Evolutionary conservation across 2,888 invertebrate genomes (phyloP), one percentile per base, ranked within the genome.

Genomic region (Pinctada fucata): DNA sequence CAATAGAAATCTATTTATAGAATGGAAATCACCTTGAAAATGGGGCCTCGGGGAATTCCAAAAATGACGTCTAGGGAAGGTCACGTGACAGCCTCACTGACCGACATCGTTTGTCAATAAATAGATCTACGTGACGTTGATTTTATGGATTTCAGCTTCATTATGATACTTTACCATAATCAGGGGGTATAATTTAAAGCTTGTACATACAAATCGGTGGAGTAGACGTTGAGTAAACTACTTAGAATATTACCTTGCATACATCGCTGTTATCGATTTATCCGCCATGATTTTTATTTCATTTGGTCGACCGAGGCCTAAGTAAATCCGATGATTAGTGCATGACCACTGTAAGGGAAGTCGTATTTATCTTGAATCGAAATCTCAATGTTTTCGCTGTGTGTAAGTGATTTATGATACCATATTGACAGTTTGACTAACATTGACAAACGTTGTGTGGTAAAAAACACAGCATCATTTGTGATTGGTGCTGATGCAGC

Each of bases 261-360:
- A 31, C 31, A 31, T 31, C 31, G 31, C 31, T 31, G 31, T 31
- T 31, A 31, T 31, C 31, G 31, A 31, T 31, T 31, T 52, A 16
- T 50, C 71, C 71, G 71, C 71, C 71, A 71, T 71, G 71, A 71
- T 58, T 58, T 58, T 58, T 58, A 58, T 10, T 31, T 58, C 58
- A 58, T 6, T 58, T 58, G 58, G 58, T 10, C 13, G 58, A 58
- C 6, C 13, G 13, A 58, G 58, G 58, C 58, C 58, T 10, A 13
- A 58, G 58, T 58, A 58, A 58, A 58, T 58, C 13, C 58, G 58
- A 10, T 58, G 58, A 58, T 58, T 13, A 31, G 6, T 58, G 58
- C 58, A 58, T 58, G 58, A 58, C 58, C 58, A 31, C 31, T 31
- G 31, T 31, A 31, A 31, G 31, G 31, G 31, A 31, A 31, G 31